Evolutionary conservation across 2,888 invertebrate genomes (phyloP), one percentile per base, ranked within the genome.

Genomic region (Cantharis rufa): DNA sequence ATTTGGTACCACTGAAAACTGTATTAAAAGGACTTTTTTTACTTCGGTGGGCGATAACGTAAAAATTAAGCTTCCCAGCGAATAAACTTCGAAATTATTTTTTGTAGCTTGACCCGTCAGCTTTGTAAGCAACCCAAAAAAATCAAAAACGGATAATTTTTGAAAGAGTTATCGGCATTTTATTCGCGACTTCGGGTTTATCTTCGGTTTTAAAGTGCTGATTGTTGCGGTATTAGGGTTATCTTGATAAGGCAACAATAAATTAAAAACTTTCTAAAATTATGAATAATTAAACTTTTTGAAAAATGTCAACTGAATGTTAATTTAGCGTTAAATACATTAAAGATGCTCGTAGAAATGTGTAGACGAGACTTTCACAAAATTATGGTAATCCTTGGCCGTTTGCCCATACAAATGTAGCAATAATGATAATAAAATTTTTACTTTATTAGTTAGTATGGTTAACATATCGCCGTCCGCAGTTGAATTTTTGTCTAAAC

Each of bases 401-500:
- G 76, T 75, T 77, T 75, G 77, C 75, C 77, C 78, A 71, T 76
- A 71, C 69, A 72, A 77, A 75, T 69, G 72, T 74, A 68, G 77
- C 79, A 77, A 77, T 48, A 48, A 48, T 72, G 69, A 77, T 76
- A 79, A 79, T 78, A 79, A 80, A 78, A 64, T 73, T 62, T 71
- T 62, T 69, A 76, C 69, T 79, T 79, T 79, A 79, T 78, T 71
- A 48, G 48, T 48, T 48, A 68, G 78, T 48, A 68, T 69, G 72
- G 71, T 72, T 78, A 62, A 70, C 69, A 48, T 70, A 72, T 78
- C 79, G 72, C 76, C 71, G 73, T 75, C 68, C 71, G 72, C 62
- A 71, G 75, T 74, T 72, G 72, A 79, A 79, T 77, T 77, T 79
- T 75, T 78, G 72, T 78, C 61, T 75, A 79, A 79, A 79, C 78